Evolutionary conservation across 2,888 invertebrate species (phyloP), one percentile per base, ranked within the genome.

Genomic region (Phytoseiulus persimilis): DNA sequence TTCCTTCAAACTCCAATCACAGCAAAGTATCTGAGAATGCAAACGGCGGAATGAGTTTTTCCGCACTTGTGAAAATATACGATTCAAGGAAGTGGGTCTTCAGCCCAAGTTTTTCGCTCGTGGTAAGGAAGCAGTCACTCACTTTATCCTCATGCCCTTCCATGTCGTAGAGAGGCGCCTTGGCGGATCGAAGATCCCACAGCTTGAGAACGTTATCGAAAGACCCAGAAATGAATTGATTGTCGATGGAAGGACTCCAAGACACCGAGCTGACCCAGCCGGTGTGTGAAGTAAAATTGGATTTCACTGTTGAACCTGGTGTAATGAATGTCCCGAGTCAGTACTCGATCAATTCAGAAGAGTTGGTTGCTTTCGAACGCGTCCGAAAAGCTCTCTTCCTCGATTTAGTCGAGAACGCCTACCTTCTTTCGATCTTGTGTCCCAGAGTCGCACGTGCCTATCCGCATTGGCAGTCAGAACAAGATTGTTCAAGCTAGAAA

Each of bases 151-250:
- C 96, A 92, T 99, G 99, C 0, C 98, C 98, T 90, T 95, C 95
- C 91, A 99, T 93, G 92, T 99, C 97, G 92, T 96, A 99, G 0
- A 99, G 93, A 0, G 98, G 96, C 0, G 97, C 96, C 92, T 96
- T 96, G 0, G 97, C 95, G 92, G 98, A 97, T 92, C 98, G 94
- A 5, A 95, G 95, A 93, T 99, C 99, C 99, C 99, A 99, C 89
- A 99, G 94, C 93, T 99, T 99, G 90, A 98, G 95, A 90, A 95
- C 94, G 91, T 95, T 95, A 92, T 99, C 99, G 92, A 98, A 97
- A 0, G 97, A 96, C 0, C 97, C 98, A 0, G 98, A 98, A 32
- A 98, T 94, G 93, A 99, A 99, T 28, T 96, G 94, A 91, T 96
- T 94, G 92, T 96, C 95, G 90, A 96, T 94, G 0, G 95, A 95